Evolutionary conservation across 2,113 vertebrate genomes (phyloP), one percentile per base, ranked within the genome.

Genomic region (Amblyopsis rosae): DNA sequence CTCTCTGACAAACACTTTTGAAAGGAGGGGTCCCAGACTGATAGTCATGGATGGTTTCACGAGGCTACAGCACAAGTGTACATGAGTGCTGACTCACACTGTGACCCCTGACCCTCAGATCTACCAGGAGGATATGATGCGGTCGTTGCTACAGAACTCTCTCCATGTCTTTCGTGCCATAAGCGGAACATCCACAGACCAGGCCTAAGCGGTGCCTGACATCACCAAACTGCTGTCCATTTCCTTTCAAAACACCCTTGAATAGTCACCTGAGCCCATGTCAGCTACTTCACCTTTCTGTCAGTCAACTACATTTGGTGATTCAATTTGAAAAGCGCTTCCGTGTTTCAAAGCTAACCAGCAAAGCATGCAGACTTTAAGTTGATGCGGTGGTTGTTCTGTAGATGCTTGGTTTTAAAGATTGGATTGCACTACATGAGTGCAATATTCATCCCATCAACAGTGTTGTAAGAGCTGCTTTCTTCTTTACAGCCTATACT

Each of bases 141-240:
- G 95, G 51, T 95, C 92, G 0, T 91, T 96, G 86, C 82, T 98
- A 72, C 95, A 96, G 32, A 95, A 97, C 91, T 97, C 96, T 2
- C 83, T 97, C 12, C 94, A 96, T 0, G 98, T 99, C 66, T 99
- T 99, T 77, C 94, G 95, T 62, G 98, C 95, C 0, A 99, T 99
- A 90, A 99, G 97, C 0, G 96, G 96, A 60, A 99, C 93, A 0
- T 90, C 94, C 8, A 75, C 92, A 4, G 92, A 96, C 54, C 86
- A 93, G 82, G 88, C 84, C 46, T 97, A 92, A 91, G 82, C 49
- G 0, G 82, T 84, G 26, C 3, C 57, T n/a, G 35, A 35, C 54
- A 1, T 53, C 15, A 41, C 17, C 54, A 1, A 2, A 8, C 7
- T 19, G 11, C 46, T 5, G 4, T 6, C 32, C 15, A 3, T 0